Conservation (phyloP, 2,113 vertebrate species). For the Clinocottus analis region DNA sequence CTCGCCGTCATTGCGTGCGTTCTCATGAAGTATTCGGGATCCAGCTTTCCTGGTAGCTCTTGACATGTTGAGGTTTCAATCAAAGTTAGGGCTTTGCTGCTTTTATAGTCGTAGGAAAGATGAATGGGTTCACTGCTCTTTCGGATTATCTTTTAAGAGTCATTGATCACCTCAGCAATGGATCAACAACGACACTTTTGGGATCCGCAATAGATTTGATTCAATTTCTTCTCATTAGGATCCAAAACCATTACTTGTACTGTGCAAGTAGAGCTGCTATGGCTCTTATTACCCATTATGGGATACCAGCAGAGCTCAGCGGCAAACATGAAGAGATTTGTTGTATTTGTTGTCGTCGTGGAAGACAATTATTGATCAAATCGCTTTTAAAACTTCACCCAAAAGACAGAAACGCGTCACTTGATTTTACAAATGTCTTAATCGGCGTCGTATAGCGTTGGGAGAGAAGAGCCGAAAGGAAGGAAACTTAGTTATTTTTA, state of each 20-base stretch:
- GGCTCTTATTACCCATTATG: slow-evolving; percentile 53
- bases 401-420: not conserved
- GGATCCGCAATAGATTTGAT: slow-evolving; percentile 61
- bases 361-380: slow-evolving; percentile 1
- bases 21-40: slow-evolving; percentile 69
- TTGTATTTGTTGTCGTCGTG: not conserved
- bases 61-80: slow-evolving; percentile 61
- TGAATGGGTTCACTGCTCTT: slow-evolving; percentile 57
- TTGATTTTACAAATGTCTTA: slow-evolving; percentile 17
- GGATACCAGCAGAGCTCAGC: slow-evolving; percentile 19
- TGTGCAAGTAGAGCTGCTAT: slow-evolving; percentile 40
- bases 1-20: slow-evolving; percentile 71
- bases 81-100: slow-evolving; percentile 52
- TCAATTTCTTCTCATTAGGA: slow-evolving; percentile 59
- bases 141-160: slow-evolving; percentile 45
- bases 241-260: slow-evolving; percentile 56
- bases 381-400: not conserved
- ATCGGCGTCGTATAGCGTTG: not conserved
- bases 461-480: slow-evolving; percentile 16
- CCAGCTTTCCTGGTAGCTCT: slow-evolving; percentile 76
- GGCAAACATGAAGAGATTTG: slow-evolving; percentile 6
- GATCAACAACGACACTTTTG: slow-evolving; percentile 58
- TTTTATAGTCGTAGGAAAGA: slow-evolving; percentile 72
- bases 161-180: slow-evolving; percentile 49
- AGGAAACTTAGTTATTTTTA: not conserved